Evolutionary conservation across 2,888 invertebrate species (phyloP).

Genomic region (Pycnomerus fuliginosus): DNA sequence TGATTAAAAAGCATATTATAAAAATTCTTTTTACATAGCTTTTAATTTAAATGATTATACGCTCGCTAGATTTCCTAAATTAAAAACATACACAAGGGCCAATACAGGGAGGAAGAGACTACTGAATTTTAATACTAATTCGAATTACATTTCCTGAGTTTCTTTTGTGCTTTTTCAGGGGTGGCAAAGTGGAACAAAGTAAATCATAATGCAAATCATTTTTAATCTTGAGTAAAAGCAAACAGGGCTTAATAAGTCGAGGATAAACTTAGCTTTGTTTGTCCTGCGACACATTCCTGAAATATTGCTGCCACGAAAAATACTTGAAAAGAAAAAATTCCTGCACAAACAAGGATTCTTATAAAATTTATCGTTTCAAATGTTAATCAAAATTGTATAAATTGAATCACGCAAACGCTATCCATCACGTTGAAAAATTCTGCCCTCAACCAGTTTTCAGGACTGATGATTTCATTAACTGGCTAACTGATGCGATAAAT

Average conservation of each 20-base stretch:
- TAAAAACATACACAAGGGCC: slow-evolving; percentile 37
- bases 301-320: slow-evolving; percentile 14
- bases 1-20: slow-evolving; percentile 23
- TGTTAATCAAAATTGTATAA: too few relatives aligned
- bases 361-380: too few relatives aligned
- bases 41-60: slow-evolving; percentile 36
- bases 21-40: slow-evolving; percentile 31
- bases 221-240: slow-evolving; percentile 45
- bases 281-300: slow-evolving; percentile 11
- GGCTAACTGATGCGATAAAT: slow-evolving; percentile 13
- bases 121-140: slow-evolving; percentile 46
- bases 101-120: slow-evolving; percentile 21
- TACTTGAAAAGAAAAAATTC: slow-evolving; percentile 5
- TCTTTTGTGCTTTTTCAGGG: slow-evolving; percentile 39
- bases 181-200: slow-evolving; percentile 33
- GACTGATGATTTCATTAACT: slow-evolving; percentile 8
- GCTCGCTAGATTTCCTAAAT: slow-evolving; percentile 31
- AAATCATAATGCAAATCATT: slow-evolving; percentile 46
- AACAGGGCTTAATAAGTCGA: slow-evolving; percentile 41
- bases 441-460: neutral
- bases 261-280: slow-evolving; percentile 19
- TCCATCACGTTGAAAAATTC: slow-evolving; percentile 8
- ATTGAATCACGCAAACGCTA: neutral
- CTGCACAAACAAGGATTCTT: slow-evolving; percentile 9
- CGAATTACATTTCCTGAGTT: slow-evolving; percentile 34